phyloP scores from a whole-genome alignment of 30 jellyfish, hydroid and myxozoan species.

The Aurelia aurita complex sp. Pacific region DNA sequence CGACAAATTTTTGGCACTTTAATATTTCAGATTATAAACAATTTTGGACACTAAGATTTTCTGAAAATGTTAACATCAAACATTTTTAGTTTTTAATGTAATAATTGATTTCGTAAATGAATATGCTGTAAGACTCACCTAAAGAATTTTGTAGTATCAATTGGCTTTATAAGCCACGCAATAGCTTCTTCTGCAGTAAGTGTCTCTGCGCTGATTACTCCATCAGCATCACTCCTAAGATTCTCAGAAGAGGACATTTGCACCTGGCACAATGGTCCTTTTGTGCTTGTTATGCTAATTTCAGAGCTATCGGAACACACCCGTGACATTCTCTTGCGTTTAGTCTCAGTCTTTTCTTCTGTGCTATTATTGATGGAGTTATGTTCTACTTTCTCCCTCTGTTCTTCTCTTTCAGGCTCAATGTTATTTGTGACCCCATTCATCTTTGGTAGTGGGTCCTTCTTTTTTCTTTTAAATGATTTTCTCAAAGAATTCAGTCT shows the following conservation, averaged over 20 bases:
- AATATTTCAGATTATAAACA: too few relatives aligned
- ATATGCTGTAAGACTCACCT: slow-evolving; percentile 26
- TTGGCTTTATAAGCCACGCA: slow-evolving; percentile 80
- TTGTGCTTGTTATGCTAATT: slow-evolving; percentile 21
- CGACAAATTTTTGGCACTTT: too few relatives aligned
- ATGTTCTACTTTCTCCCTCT: not conserved
- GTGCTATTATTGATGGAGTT: not conserved
- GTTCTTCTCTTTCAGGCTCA: slow-evolving; percentile 10
- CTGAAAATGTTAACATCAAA: too few relatives aligned
- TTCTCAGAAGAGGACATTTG: slow-evolving; percentile 56
- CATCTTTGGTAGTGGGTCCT: slow-evolving; percentile 34
- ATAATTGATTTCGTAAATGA: too few relatives aligned
- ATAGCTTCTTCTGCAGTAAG: slow-evolving; percentile 53
- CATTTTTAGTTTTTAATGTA: too few relatives aligned
- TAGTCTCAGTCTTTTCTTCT: not conserved
- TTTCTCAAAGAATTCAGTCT: slow-evolving; percentile 73
- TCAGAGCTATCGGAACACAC: slow-evolving; percentile 12
- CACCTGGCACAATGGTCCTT: slow-evolving; percentile 31
- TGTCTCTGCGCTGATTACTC: slow-evolving; percentile 2
- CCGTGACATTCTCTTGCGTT: not conserved
- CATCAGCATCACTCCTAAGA: slow-evolving; percentile 14
- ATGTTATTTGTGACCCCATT: slow-evolving; percentile 6
- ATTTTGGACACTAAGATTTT: too few relatives aligned
- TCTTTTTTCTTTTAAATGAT: slow-evolving; percentile 62
- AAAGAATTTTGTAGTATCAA: slow-evolving; percentile 63